phyloP scores from a whole-genome alignment of 2,888 invertebrate species.

The Siphlonurus alternatus region DNA sequence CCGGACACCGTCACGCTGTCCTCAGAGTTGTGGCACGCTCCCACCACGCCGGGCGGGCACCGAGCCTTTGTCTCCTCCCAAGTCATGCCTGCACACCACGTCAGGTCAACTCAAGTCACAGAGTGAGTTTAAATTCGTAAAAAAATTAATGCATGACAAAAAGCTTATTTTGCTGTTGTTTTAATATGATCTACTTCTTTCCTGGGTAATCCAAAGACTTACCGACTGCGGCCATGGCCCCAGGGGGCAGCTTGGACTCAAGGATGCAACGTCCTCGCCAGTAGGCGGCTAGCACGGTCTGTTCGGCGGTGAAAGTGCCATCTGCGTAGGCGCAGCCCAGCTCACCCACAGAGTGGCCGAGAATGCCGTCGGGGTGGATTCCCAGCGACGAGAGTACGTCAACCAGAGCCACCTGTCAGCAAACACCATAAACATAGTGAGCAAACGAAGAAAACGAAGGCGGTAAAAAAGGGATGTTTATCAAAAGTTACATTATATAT shows the following conservation, averaged over 20 bases:
- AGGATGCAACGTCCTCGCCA: constrained; percentile 76
- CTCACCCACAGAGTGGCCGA: constrained; percentile 92
- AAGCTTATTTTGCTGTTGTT: too few relatives aligned
- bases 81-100: constrained; percentile 33
- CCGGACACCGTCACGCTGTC: constrained; percentile 94
- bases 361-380: constrained; percentile 79
- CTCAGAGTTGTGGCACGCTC: constrained; percentile 88
- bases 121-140: neutral
- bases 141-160: too few relatives aligned
- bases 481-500: neutral
- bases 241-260: constrained; percentile 52
- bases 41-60: constrained; percentile 60
- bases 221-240: constrained; percentile 87
- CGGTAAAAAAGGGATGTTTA: neutral
- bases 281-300: constrained; percentile 85
- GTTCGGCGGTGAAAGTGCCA: constrained; percentile 84
- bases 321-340: constrained; percentile 94
- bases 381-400: constrained; percentile 63
- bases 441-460: neutral
- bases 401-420: constrained; percentile 64
- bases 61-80: constrained; percentile 65
- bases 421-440: neutral
- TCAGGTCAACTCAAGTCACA: neutral
- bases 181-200: too few relatives aligned
- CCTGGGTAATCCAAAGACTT: too few relatives aligned